A percentile compares a stretch with the other conserved stretches of the same genome.
Conservation (phyloP, 2,113 vertebrate species). For the Cyanoliseus patagonus region DNA sequence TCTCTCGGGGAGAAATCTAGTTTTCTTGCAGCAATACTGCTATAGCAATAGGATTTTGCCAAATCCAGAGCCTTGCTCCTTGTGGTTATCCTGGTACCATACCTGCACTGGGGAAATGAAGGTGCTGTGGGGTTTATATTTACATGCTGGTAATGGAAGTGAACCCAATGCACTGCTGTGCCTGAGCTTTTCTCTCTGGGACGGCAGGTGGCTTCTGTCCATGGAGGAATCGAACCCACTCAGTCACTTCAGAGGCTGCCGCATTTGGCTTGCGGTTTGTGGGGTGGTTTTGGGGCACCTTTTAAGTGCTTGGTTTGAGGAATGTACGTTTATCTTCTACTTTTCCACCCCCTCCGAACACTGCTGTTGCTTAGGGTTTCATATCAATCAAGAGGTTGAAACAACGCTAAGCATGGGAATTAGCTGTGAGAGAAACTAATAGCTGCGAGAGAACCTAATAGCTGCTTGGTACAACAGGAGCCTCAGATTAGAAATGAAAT, state of each 20-base stretch:
- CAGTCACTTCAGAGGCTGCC: not conserved
- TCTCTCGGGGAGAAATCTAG: not conserved
- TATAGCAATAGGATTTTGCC: not conserved
- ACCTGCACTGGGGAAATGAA: not conserved
- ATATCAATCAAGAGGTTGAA: not conserved
- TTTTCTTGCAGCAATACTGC: not conserved
- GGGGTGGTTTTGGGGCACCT: fast-evolving
- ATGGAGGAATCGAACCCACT: fast-evolving
- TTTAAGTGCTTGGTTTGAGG: not conserved
- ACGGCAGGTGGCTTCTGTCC: not conserved
- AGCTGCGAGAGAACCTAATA: not conserved
- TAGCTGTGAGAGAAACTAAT: not conserved
- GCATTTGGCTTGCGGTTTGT: not conserved
- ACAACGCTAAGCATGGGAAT: not conserved
- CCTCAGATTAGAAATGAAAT: not conserved
- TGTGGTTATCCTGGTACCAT: not conserved
- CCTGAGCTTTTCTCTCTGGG: not conserved
- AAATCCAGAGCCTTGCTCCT: not conserved
- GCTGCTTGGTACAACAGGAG: not conserved
- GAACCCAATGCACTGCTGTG: not conserved
- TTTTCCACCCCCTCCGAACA: not conserved
- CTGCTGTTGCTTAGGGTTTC: not conserved
- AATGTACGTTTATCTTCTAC: not conserved
- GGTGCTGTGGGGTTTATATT: not conserved
- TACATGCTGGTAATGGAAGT: not conserved